phyloP scores from a whole-genome alignment of 1,140 invertebrate genomes.

The Drepana arcuata region DNA sequence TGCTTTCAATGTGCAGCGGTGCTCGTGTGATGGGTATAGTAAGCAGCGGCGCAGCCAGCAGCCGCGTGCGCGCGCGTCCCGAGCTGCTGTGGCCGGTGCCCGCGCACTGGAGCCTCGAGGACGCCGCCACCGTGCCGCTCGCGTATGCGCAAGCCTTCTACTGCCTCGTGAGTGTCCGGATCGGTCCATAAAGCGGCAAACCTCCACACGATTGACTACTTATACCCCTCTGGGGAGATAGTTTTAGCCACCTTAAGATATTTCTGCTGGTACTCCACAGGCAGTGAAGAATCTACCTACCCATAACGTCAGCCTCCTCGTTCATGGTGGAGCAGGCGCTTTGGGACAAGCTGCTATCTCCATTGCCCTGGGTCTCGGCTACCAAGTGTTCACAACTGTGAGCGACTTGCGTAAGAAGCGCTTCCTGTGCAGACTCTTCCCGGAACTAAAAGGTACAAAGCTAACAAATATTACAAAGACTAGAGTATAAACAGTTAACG shows the following conservation, averaged over 20 bases:
- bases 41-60: constrained; percentile 6
- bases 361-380: constrained; percentile 74
- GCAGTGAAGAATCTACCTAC: no score
- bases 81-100: constrained; percentile 80
- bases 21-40: constrained; percentile 26
- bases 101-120: constrained; percentile 78
- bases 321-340: constrained; percentile 83
- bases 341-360: constrained; percentile 83
- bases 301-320: constrained; percentile 76
- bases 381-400: constrained; percentile 74
- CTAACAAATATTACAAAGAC: no score
- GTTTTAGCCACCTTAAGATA: no score
- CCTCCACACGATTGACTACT: no score
- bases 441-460: constrained; percentile 24
- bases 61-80: constrained; percentile 53
- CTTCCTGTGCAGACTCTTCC: constrained; percentile 37
- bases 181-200: no score
- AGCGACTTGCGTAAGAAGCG: constrained; percentile 52
- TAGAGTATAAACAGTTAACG: no score
- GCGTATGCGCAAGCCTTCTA: constrained; percentile 43
- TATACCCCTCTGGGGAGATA: no score
- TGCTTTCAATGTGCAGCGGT: constrained; percentile 11
- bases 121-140: constrained; percentile 82
- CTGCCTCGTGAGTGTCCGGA: no score
- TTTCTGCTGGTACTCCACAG: no score